Percentiles rank a stretch among this genome's conserved stretches.
Evolutionary conservation across 2,888 invertebrate species (phyloP).

Genomic region (Melanophora roralis): DNA sequence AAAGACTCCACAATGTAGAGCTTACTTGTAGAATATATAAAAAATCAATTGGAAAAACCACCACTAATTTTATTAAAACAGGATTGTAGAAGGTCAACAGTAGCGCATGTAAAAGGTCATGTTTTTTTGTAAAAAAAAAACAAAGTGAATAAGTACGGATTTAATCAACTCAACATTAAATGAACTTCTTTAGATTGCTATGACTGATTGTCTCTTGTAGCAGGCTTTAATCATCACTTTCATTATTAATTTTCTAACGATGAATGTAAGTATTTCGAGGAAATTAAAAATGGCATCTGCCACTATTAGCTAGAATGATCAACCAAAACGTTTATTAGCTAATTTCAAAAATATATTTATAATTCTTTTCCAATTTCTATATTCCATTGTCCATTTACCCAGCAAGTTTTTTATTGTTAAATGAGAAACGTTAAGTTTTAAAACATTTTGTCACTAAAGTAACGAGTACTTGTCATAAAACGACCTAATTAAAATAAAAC

Average conservation of each 20-base stretch:
- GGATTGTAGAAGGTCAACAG: constrained; percentile 31
- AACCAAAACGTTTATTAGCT: constrained; percentile 36
- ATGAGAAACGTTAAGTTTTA: background rate
- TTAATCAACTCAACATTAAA: constrained; percentile 20
- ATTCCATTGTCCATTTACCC: background rate
- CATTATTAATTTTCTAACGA: constrained; percentile 25
- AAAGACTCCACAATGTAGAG: too few species aligned
- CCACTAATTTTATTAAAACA: constrained; percentile 14
- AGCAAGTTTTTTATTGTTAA: constrained; percentile 19
- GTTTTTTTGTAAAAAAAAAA: background rate
- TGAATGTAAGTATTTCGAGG: constrained; percentile 14
- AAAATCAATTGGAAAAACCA: too few species aligned
- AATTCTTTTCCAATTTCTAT: background rate
- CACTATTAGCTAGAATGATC: background rate
- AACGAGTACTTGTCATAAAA: constrained; percentile 17
- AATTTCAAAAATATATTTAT: background rate
- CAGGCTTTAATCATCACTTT: background rate
- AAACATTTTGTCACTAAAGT: constrained; percentile 24
- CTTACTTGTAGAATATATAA: too few species aligned
- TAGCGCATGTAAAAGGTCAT: constrained; percentile 5
- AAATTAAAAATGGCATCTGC: constrained; percentile 30
- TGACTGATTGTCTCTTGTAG: background rate
- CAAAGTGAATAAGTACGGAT: background rate
- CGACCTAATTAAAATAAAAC: constrained; percentile 21
- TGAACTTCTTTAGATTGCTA: background rate